Conservation (phyloP, 2,888 invertebrate species). For the Corythucha ciliata region DNA sequence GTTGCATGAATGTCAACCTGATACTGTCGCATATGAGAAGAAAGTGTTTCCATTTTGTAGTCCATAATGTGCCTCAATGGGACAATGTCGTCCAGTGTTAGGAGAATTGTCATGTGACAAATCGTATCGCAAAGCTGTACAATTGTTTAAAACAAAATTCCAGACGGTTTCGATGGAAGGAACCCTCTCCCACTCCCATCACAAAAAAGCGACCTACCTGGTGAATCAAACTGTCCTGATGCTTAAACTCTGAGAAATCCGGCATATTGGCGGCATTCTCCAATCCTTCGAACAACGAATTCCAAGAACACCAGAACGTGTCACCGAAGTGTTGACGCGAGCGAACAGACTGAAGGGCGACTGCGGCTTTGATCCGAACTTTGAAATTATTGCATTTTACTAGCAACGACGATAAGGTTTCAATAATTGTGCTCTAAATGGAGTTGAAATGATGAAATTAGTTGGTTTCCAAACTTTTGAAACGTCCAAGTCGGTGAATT, state of each 20-base stretch:
- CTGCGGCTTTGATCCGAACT: slow-evolving; percentile 78
- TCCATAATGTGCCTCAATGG: slow-evolving; percentile 47
- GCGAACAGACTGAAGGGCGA: slow-evolving; percentile 57
- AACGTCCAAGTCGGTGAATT: too few species aligned
- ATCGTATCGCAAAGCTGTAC: slow-evolving; percentile 55
- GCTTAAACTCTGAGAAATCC: slow-evolving; percentile 75
- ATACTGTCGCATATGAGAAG: slow-evolving; percentile 41
- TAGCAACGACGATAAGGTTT: slow-evolving; percentile 54
- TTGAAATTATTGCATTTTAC: slow-evolving; percentile 74
- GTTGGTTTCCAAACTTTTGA: too few species aligned
- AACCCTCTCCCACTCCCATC: too few species aligned
- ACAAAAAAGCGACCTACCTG: slow-evolving; percentile 44
- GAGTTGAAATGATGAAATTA: slow-evolving; percentile 24
- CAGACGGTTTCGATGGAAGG: too few species aligned
- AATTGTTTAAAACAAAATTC: slow-evolving; percentile 14
- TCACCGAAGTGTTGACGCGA: slow-evolving; percentile 54
- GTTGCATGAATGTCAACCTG: too few species aligned
- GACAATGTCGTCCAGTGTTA: slow-evolving; percentile 50
- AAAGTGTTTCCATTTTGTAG: slow-evolving; percentile 43
- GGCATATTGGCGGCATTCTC: slow-evolving; percentile 68
- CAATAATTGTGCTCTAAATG: slow-evolving; percentile 54
- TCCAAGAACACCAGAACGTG: slow-evolving; percentile 57
- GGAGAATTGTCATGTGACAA: slow-evolving; percentile 56
- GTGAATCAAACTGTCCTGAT: slow-evolving; percentile 74
- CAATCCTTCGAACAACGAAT: slow-evolving; percentile 59